Base-by-base conservation (phyloP, 2,113 vertebrate species). In the Brachionichthys hirsutus region DNA sequence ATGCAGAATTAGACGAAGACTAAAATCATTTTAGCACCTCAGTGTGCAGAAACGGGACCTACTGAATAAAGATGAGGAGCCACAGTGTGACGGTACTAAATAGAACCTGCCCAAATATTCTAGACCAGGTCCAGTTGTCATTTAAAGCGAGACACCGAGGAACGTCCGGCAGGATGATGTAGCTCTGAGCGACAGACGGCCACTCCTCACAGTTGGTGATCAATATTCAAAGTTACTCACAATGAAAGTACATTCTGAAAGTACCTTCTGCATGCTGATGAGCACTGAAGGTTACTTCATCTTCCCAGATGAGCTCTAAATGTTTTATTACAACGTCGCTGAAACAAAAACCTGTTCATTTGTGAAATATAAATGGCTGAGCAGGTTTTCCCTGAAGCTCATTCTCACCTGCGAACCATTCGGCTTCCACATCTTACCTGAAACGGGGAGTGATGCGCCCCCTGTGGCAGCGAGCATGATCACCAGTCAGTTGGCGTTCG, bases 381-480 rank as follows among this genome's bases (percentile, higher is more conserved):
- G 49, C 38, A 24, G 18, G 47, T 15, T 52, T 67, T 40, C 34
- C 34, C 17, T 1, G 0, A 24, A 51, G 51, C 54, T 81, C 75
- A 70, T 30, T 67, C 65, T 76, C 47, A 53, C 60, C 41, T 62
- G 58, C 35, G 48, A 64, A 20, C 51, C 34, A 52, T 40, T 53
- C 60, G 48, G 50, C 61, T 30, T 30, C 8, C 24, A 30, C 24
- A 30, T 50, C 14, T 20, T 52, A 46, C 73, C 54, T 51, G 16
- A 54, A 58, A 48, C n/a, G n/a, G n/a, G n/a, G n/a, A n/a, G n/a
- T n/a, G n/a, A n/a, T n/a, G n/a, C n/a, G 24, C 24, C 24, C 24
- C 71, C 54, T 51, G 16, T 51, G 55, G 45, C 49, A 15, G 62
- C 68, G 63, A 73, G 56, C 54, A 49, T 81, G 67, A 72, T 78